Conservation (phyloP, 2,113 vertebrate species). For the Apistogramma diplotaenia region DNA sequence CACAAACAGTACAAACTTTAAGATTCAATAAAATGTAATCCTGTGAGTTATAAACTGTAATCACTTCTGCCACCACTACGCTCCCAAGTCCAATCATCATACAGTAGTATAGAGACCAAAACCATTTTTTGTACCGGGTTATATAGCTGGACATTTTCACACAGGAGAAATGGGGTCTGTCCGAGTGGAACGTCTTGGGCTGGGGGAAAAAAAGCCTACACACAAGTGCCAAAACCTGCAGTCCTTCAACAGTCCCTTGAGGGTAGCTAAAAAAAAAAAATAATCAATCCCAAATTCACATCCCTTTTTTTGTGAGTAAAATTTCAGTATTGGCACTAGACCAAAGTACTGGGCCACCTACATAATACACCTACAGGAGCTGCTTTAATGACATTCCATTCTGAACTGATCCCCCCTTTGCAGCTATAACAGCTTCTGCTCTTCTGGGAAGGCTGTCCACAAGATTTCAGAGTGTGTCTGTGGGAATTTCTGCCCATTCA, state of each 20-base stretch:
- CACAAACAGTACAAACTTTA: not conserved
- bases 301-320: not conserved
- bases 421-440: not conserved
- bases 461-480: not conserved
- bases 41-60: no score
- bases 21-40: no score
- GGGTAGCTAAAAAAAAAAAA: not conserved
- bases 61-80: no score
- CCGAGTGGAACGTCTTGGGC: not conserved
- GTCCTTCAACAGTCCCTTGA: not conserved
- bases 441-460: not conserved
- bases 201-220: not conserved
- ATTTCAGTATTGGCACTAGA: not conserved
- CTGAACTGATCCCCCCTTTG: not conserved
- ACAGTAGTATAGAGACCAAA: no score
- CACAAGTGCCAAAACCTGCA: not conserved
- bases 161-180: not conserved
- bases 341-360: not conserved
- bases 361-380: not conserved
- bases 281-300: not conserved
- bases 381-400: not conserved
- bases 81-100: no score
- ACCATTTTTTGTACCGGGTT: no score
- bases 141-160: not conserved
- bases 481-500: not conserved